Percentiles rank a stretch among this genome's conserved stretches.
These are phyloP conservation scores for Torymus aiolomorphi DNA, from an alignment of 2,888 invertebrate species.

Conservation along the genomic window DNA sequence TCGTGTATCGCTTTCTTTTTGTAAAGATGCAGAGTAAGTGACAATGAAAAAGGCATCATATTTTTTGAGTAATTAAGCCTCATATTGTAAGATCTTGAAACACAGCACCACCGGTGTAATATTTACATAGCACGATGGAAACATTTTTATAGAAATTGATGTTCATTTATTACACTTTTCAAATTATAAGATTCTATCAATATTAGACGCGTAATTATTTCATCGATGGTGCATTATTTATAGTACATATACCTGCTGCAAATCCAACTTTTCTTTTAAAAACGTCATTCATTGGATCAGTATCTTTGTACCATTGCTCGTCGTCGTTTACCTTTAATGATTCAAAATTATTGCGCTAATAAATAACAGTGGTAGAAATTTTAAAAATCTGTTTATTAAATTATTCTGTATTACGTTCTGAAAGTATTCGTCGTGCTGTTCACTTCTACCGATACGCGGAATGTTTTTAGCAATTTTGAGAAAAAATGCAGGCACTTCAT, in stretches of 20 bases:
- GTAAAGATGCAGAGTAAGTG: background rate
- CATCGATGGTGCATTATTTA: too few relatives aligned
- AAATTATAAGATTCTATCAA: too few relatives aligned
- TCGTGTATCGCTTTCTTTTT: constrained; percentile 58
- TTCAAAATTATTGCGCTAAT: constrained; percentile 12
- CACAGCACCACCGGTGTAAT: background rate
- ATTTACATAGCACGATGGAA: too few relatives aligned
- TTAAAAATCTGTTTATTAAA: too few relatives aligned
- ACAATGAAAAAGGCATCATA: background rate
- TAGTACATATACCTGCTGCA: constrained; percentile 29
- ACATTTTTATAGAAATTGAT: too few relatives aligned
- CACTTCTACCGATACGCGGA: constrained; percentile 58
- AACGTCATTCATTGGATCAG: constrained; percentile 4
- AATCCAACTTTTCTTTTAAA: constrained; percentile 44
- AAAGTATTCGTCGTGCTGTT: constrained; percentile 10
- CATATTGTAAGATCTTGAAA: background rate
- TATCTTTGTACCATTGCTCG: constrained; percentile 21
- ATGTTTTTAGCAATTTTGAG: constrained; percentile 72
- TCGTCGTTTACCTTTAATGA: constrained; percentile 5
- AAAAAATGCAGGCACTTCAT: constrained; percentile 71
- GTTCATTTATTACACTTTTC: too few relatives aligned
- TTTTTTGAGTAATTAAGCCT: background rate
- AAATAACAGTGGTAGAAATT: too few relatives aligned
- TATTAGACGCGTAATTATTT: too few relatives aligned
- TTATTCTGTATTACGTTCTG: constrained; percentile 30